phyloP scores from a whole-genome alignment of 1,140 invertebrate species.

The Plectus sambesii region DNA sequence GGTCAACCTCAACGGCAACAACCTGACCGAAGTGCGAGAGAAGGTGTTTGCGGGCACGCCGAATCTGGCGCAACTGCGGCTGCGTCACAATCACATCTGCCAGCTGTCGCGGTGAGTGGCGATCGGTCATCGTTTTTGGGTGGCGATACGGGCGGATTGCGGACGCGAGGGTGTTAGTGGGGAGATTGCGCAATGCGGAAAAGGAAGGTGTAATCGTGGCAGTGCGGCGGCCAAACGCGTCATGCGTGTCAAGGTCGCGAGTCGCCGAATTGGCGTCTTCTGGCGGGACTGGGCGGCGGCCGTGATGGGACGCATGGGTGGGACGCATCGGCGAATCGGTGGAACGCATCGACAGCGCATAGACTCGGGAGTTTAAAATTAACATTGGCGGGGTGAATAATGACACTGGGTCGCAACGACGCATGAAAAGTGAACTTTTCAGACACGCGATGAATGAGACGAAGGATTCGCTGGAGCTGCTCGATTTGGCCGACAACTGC shows the following conservation, averaged over 20 bases:
- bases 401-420: too few species aligned
- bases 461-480: constrained; percentile 30
- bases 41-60: constrained; percentile 25
- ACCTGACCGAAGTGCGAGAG: constrained; percentile 27
- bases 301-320: not conserved
- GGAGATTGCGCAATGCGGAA: too few species aligned
- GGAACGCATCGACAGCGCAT: not conserved
- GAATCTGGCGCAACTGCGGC: constrained; percentile 27
- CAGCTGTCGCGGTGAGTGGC: constrained; percentile 27
- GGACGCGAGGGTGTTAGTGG: too few species aligned
- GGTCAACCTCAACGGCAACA: constrained; percentile 29
- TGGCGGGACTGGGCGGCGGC: constrained; percentile 12
- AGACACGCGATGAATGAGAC: constrained; percentile 30
- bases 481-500: constrained; percentile 35
- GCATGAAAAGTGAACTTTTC: too few species aligned
- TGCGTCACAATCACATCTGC: constrained; percentile 36
- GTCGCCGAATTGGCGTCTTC: not conserved
- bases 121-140: not conserved
- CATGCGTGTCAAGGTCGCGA: too few species aligned
- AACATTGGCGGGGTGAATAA: too few species aligned
- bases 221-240: too few species aligned
- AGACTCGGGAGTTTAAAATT: not conserved
- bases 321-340: not conserved
- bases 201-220: too few species aligned
- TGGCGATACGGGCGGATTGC: too few species aligned